Base-by-base conservation (phyloP, 2,888 invertebrate species). In the Diogma glabrata region DNA sequence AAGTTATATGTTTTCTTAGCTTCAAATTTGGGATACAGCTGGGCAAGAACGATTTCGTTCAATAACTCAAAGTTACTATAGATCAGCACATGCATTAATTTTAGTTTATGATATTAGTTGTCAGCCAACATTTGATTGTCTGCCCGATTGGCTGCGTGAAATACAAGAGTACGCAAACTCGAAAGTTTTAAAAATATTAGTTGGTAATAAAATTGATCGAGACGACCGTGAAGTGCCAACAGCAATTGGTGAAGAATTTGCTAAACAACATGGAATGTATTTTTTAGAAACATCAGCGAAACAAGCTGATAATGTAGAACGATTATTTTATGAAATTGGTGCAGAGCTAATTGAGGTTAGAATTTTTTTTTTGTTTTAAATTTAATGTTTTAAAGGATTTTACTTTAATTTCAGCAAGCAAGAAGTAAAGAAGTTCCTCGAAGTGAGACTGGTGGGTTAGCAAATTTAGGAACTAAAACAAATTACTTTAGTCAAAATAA, bases 1-100 rank as follows among this genome's bases (percentile, higher is more conserved):
- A 19, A 49, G 24, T 51, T 30, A 17, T n/a, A 12, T 46, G 24
- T 53, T 30, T 51, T 70, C 74, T 55, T 63, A 94, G 92, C 76
- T 97, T 53, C 96, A 97, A 82, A 96, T 97, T 66, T 97, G 97
- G 96, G 96, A 96, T 66, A 96, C 96, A 10, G 96, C 96, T 2
- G 96, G 96, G 0, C 96, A 96, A 70, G 96, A 96, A 69, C 74
- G 89, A 59, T 97, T 97, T 70, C 81, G 97, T 52, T 94, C 95
- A 4, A 97, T 97, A 59, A 97, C 96, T 2, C 96, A 97, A 69
- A 94, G 93, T 68, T 96, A 96, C 72, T 96, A 96, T 68, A 78
- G 95, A 60, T 94, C 94, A 55, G 97, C 96, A 1, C 95, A 97
- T 71, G 96, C 96, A 10, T 78, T 97, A 50, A 96, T 97, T 60